These are phyloP conservation scores for Mesorhabditis spiculigera DNA, from an alignment of 2,888 invertebrate genomes.

Conservation along the genomic window DNA sequence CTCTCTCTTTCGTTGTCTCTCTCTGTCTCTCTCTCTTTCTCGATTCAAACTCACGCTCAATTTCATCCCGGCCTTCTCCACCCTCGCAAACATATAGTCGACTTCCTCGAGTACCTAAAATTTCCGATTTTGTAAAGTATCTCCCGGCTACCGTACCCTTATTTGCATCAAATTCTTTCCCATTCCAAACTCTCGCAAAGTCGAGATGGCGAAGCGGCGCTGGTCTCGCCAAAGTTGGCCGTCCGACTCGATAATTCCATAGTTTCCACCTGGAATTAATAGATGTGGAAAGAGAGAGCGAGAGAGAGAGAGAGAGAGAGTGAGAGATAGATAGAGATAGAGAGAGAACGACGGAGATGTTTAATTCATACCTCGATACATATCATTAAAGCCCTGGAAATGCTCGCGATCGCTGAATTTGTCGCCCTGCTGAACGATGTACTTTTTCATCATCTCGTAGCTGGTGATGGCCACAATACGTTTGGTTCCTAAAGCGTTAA, in stretches of 20 bases:
- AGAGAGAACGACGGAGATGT: neutral
- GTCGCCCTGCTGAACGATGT: neutral
- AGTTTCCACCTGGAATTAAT: neutral
- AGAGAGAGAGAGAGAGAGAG: neutral
- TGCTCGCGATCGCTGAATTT: neutral
- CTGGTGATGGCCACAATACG: neutral
- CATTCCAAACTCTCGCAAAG: slow-evolving; percentile 14
- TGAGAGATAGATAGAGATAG: neutral
- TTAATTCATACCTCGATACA: slow-evolving; percentile 1
- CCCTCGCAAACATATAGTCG: neutral
- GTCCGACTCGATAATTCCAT: slow-evolving; percentile 10
- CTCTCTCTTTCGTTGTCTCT: neutral
- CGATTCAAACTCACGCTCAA: neutral
- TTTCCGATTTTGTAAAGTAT: neutral
- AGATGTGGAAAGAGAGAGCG: neutral
- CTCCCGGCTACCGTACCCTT: neutral
- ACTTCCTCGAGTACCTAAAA: neutral
- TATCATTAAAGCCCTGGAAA: neutral
- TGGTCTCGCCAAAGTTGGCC: slow-evolving; percentile 12
- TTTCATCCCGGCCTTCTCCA: neutral
- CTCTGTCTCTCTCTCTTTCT: no score
- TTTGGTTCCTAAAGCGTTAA: no score
- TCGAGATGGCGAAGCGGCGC: slow-evolving; percentile 11
- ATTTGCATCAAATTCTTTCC: slow-evolving; percentile 15
- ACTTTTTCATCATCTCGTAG: neutral